Evolutionary conservation across 30 jellyfish, hydroid and myxozoan genomes (phyloP), one percentile per base, ranked within the genome.

Genomic region (Cassiopea andromeda): DNA sequence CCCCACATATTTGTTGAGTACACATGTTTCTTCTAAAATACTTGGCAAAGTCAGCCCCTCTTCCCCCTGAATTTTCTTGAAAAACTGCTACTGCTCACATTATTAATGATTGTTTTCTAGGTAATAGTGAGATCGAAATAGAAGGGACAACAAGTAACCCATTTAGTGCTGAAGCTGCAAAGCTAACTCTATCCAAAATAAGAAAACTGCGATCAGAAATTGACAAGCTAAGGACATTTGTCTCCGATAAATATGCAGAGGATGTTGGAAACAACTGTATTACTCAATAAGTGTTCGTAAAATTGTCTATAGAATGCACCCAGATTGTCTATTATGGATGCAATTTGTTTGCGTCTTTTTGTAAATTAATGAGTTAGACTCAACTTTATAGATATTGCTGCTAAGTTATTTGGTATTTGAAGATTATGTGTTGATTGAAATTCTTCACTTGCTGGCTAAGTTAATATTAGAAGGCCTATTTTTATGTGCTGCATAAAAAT

Each of bases 241-340:
- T 96, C 8, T 88, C 98, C 1, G 99, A 96, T 46, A 93, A 92
- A 70, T 92, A 96, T 87, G 99, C 99, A 2, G 98, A 96, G 64
- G 97, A 96, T 69, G 94, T 96, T 44, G 99, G 98, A 9, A 88
- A 82, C 79, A 92, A 94, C 78, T 94, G 98, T 73, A 85, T 90
- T 8, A 89, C 97, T n/a, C 98, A 94, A 82, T 94, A 69, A 78
- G 48, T 77, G 8, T n/a, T 48, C 68, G 38, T 27, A 27, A 27
- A 27, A 27, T 27, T 27, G 38, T 27, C 38, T 27, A 27, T 46
- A 72, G 81, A 2, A 2, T 1, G 38, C 38, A 27, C 8, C 15
- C 7, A 43, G 10, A 72, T 7, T 76, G 85, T 54, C 64, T 54
- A 54, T 54, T 10, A 54, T 54, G 64, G 12, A 54, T 10, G 7